These are phyloP conservation scores for Colletes gigas DNA, from an alignment of 1,140 invertebrate genomes.

Conservation along the genomic window DNA sequence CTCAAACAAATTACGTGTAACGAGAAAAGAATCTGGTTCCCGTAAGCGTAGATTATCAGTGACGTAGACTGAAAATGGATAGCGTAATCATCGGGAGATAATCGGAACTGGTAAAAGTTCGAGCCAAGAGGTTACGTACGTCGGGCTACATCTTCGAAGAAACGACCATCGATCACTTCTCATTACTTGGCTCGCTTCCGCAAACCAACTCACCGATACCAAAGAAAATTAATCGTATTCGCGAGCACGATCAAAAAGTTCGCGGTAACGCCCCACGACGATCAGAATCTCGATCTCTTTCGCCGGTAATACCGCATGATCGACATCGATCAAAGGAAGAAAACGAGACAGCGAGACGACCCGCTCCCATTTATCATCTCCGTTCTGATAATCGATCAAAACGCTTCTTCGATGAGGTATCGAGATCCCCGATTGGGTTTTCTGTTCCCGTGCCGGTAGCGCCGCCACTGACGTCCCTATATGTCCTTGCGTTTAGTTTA, in stretches of 20 bases:
- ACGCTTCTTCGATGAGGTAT: conserved; percentile 9
- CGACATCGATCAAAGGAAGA: conserved; percentile 42
- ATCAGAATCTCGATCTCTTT: conserved; percentile 4
- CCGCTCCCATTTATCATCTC: conserved; percentile 30
- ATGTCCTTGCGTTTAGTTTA: conserved; percentile 36
- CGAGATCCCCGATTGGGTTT: neutral
- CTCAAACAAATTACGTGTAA: no score
- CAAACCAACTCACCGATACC: neutral
- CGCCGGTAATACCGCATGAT: conserved; percentile 25
- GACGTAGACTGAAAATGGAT: no score
- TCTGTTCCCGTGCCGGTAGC: conserved; percentile 8
- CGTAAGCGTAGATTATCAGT: no score
- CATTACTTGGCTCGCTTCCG: neutral
- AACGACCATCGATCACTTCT: conserved; percentile 17
- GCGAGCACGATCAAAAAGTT: neutral
- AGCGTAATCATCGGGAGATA: no score
- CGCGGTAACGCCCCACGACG: neutral
- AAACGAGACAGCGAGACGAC: conserved; percentile 2
- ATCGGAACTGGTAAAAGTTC: no score
- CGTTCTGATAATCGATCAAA: conserved; percentile 44
- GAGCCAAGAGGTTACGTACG: no score
- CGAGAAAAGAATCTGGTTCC: no score
- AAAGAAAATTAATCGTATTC: conserved; percentile 23
- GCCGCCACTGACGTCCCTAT: conserved; percentile 16
- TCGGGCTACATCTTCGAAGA: neutral